A percentile compares a stretch with the other conserved stretches of the same genome.
phyloP scores from a whole-genome alignment of 2,113 vertebrate species.

The Scomber japonicus region DNA sequence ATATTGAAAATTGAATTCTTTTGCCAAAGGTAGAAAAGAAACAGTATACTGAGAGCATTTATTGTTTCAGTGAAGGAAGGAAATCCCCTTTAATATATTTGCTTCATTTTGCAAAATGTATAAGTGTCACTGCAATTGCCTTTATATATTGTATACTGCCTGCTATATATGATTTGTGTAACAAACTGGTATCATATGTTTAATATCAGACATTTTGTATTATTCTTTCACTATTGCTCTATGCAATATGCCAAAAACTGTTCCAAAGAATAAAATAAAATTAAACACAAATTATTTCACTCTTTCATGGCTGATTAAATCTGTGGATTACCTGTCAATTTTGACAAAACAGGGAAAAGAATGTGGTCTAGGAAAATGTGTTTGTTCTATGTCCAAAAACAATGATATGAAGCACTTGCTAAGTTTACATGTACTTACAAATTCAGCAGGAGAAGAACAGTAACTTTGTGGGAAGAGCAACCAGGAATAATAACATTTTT shows the following conservation, averaged over 20 bases:
- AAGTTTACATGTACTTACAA: too few relatives aligned
- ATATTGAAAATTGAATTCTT: conserved; percentile 55
- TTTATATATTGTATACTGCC: conserved; percentile 60
- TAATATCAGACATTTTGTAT: conserved; percentile 67
- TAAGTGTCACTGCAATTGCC: conserved; percentile 69
- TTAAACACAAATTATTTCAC: conserved; percentile 26
- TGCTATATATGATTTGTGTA: conserved; percentile 58
- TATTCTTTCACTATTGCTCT: conserved; percentile 68
- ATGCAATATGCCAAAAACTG: conserved; percentile 66
- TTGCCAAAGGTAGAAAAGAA: conserved; percentile 64
- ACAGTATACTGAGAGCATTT: conserved; percentile 29
- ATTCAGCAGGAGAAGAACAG: too few relatives aligned
- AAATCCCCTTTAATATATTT: conserved; percentile 79
- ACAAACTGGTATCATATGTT: conserved; percentile 49
- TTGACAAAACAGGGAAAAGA: neutral
- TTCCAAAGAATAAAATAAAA: conserved; percentile 73
- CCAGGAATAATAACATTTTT: too few relatives aligned
- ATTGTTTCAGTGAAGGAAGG: conserved; percentile 51
- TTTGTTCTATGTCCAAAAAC: too few relatives aligned
- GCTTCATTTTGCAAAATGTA: conserved; percentile 75
- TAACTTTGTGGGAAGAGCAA: too few relatives aligned
- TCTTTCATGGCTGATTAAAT: conserved; percentile 1
- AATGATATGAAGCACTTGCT: too few relatives aligned
- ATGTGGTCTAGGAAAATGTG: too few relatives aligned
- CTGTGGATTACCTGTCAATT: neutral